These are phyloP conservation scores for Hippoglossus stenolepis DNA, from an alignment of 2,113 vertebrate species.

Conservation along the genomic window DNA sequence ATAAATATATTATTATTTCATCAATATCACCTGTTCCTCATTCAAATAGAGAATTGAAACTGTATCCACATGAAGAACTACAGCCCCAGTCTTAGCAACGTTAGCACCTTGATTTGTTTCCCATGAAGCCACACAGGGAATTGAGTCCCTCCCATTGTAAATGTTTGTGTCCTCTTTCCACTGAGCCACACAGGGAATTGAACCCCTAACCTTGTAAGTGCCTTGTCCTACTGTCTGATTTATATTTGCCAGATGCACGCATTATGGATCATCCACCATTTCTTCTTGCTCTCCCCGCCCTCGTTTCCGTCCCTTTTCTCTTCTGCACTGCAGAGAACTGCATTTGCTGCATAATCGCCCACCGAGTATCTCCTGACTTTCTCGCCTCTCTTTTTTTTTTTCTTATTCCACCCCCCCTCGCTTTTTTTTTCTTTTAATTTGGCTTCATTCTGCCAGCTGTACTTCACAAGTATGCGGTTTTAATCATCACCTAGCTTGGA, in stretches of 20 bases:
- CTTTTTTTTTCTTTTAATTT: conserved; percentile 49
- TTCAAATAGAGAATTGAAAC: no score
- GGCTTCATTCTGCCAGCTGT: conserved; percentile 37
- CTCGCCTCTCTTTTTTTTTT: conserved; percentile 30
- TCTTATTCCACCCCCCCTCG: background rate
- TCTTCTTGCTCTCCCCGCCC: conserved; percentile 40
- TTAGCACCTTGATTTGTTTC: background rate
- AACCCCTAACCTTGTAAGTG: conserved; percentile 31
- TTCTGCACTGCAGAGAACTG: conserved; percentile 75
- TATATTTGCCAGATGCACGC: conserved; percentile 41
- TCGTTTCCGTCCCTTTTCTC: conserved; percentile 59
- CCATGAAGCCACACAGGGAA: conserved; percentile 6
- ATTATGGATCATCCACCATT: conserved; percentile 58
- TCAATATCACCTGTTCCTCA: no score
- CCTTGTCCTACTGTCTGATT: conserved; percentile 28
- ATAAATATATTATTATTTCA: no score
- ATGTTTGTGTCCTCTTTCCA: conserved; percentile 8
- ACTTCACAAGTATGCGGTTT: conserved; percentile 26
- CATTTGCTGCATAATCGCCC: conserved; percentile 87
- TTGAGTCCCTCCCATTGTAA: conserved; percentile 24
- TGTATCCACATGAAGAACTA: background rate
- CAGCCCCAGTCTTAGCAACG: background rate
- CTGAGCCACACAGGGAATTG: conserved; percentile 22
- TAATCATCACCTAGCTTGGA: conserved; percentile 34
- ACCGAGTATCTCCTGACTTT: conserved; percentile 74